Percentiles rank a stretch among this genome's conserved stretches.
These are phyloP conservation scores for Tenodera sinensis DNA, from an alignment of 2,888 invertebrate species.

Conservation along the genomic window DNA sequence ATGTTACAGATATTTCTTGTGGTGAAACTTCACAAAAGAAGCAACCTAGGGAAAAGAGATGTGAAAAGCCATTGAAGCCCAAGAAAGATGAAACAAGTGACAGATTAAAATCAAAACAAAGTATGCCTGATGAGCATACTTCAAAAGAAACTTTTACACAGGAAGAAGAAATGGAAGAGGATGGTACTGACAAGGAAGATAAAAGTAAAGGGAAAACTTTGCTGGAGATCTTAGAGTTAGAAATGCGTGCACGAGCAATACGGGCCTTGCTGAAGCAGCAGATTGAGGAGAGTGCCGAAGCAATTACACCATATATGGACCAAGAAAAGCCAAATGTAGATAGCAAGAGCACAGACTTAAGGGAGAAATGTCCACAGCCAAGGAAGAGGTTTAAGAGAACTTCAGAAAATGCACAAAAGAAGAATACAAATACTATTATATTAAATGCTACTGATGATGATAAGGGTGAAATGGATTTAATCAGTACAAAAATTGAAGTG, in stretches of 20 bases:
- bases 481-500: neutral
- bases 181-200: neutral
- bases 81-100: neutral
- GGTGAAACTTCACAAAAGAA: neutral
- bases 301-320: neutral
- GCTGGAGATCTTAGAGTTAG: constrained; percentile 22
- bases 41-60: neutral
- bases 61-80: neutral
- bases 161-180: neutral
- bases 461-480: neutral
- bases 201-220: constrained; percentile 18
- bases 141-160: neutral
- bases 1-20: neutral
- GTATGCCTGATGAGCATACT: neutral
- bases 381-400: neutral
- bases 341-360: neutral
- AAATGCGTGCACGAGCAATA: constrained; percentile 24
- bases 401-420: neutral
- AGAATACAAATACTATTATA: neutral
- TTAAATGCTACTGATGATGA: neutral
- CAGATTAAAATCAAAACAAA: neutral
- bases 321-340: too few relatives aligned
- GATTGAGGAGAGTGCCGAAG: neutral
- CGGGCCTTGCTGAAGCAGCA: constrained; percentile 20
- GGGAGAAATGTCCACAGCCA: neutral